Base-by-base conservation (phyloP, 2,113 vertebrate genomes). In the Sander lucioperca region DNA sequence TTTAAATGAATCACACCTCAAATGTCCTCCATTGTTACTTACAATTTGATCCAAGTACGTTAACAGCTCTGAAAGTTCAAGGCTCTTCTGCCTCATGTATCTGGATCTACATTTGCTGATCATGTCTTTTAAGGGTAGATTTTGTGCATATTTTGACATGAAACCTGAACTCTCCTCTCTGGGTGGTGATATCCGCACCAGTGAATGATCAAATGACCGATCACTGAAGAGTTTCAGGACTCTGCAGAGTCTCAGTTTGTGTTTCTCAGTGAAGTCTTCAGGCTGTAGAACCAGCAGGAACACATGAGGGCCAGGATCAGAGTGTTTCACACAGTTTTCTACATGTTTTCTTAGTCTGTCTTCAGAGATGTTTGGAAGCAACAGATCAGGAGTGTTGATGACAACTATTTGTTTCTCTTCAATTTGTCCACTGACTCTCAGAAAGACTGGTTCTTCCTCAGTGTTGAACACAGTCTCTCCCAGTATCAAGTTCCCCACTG, bases 301-400 rank as follows among this genome's bases (percentile, higher is more conserved):
- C 57, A 87, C 76, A 39, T 89, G 87, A 87, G 89, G 90, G 67
- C 90, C 90, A 61, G 90, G 68, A 19, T 3, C 70, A 84, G 73
- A 82, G 63, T 79, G 33, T 0, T 13, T 61, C 16, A 27, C 47
- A 72, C 84, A 88, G 1, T 0, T 1, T 56, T 75, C 1, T 48
- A 91, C 15, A 16, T 47, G 2, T 6, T 13, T 2, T 36, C 18
- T 62, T 69, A 88, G 30, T 67, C 85, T 43, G 2, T 53, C 1
- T 10, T 36, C 9, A 36, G 77, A 58, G n/a, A 81, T 48, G 13
- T 30, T 8, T 1, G 36, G 56, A 48, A 6, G 5, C 13, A 50
- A 59, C 59, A 88, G 0, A 2, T 90, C 56, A 71, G 72, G 73
- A 5, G 67, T 86, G 78, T 82, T 88, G 75, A 90, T 74, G 2